Evolutionary conservation across 2,113 vertebrate genomes (phyloP), one percentile per base, ranked within the genome.

Genomic region (Ceuthmochares aereus): DNA sequence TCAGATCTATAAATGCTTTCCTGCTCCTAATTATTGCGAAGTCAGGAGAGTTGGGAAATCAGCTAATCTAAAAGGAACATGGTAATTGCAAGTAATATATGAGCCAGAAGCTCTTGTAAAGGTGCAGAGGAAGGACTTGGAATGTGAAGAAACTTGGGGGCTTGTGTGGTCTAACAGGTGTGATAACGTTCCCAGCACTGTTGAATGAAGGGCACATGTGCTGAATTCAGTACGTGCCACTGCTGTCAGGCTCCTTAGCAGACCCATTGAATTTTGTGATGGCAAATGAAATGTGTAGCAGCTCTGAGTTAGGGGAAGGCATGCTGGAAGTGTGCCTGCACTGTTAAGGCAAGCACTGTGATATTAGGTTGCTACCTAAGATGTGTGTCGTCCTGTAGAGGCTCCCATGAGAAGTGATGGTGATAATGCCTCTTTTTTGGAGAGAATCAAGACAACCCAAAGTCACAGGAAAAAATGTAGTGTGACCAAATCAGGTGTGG

Each of bases 181-280:
- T 27, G 10, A 21, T 73, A 55, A 9, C 6, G 8, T 43, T 78
- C 89, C 47, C 47, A 47, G 3, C 3, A 6, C 17, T 26, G 16
- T 6, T 56, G 43, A 36, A 21, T 29, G 43, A 77, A 51, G 32
- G 49, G 54, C 20, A 21, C 0, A 0, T 51, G 25, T 73, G 27
- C 49, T 62, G 52, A 88, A 49, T 47, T 76, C 56, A 56, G 29
- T 34, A 59, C 12, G 20, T 7, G 2, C 40, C 29, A 47, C 36
- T 74, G 30, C 32, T 80, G 7, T 84, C 55, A 83, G n/a, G 30
- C n/a, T 5, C 4, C 14, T 79, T 25, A 36, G 25, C 6, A 70
- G 56, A 60, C 8, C 6, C 0, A 0, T 13, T 67, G 40, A 60
- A 56, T 14, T 82, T 10, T 68, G 20, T 64, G 18, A 10, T 25